phyloP scores from a whole-genome alignment of 2,797 vertebrate species.

The Peromyscus attwateri region DNA sequence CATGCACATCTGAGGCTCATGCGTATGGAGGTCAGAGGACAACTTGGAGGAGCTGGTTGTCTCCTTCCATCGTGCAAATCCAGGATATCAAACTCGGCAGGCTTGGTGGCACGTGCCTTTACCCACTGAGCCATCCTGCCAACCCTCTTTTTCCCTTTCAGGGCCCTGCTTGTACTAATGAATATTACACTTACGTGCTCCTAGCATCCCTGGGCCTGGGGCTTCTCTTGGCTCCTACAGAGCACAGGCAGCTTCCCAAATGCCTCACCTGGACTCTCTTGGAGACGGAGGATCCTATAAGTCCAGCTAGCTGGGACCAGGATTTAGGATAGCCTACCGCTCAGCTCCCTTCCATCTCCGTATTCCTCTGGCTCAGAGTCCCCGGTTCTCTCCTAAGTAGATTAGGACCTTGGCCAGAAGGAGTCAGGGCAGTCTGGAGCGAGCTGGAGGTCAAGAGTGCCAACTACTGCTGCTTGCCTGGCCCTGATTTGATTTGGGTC shows the following conservation, averaged over 20 bases:
- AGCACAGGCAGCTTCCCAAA: neutral
- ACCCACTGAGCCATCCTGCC: no score
- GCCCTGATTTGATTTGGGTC: conserved; percentile 75
- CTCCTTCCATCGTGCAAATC: neutral
- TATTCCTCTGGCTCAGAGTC: neutral
- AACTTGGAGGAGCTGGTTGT: neutral
- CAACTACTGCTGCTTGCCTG: conserved; percentile 61
- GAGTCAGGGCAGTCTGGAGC: conserved; percentile 29
- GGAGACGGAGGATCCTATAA: no score
- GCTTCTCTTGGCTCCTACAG: neutral
- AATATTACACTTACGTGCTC: neutral
- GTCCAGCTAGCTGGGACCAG: neutral
- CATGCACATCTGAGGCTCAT: neutral
- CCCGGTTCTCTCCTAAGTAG: conserved; percentile 63
- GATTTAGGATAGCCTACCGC: neutral
- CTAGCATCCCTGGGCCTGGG: neutral
- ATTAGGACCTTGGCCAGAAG: conserved; percentile 70
- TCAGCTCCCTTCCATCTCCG: no score
- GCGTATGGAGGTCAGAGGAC: neutral
- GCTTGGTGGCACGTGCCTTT: neutral
- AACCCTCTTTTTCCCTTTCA: neutral
- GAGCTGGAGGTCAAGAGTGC: neutral
- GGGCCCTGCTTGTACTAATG: neutral
- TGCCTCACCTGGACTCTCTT: neutral
- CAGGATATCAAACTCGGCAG: no score